Percentiles rank a stretch among this genome's conserved stretches.
phyloP scores from a whole-genome alignment of 2,888 invertebrate genomes.

The Ochropacha duplaris region DNA sequence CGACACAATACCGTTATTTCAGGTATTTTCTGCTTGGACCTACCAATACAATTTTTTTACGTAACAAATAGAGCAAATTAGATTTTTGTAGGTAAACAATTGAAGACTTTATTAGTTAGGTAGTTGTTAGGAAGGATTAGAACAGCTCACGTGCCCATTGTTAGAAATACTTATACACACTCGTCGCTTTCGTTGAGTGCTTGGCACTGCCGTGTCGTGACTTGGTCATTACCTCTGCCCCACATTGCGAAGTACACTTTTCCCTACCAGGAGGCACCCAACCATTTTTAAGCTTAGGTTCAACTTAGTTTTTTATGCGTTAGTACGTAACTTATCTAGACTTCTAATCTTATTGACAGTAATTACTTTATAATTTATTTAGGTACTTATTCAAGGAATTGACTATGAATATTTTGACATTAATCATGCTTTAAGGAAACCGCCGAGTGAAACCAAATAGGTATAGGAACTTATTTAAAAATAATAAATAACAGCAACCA shows the following conservation, averaged over 20 bases:
- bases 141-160: slow-evolving; percentile 25
- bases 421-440: too few species aligned
- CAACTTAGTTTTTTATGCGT: slow-evolving; percentile 29
- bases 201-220: slow-evolving; percentile 55
- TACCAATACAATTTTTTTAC: neutral
- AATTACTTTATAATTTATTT: too few species aligned
- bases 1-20: neutral
- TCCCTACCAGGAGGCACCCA: slow-evolving; percentile 33
- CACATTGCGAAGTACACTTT: slow-evolving; percentile 53
- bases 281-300: slow-evolving; percentile 28
- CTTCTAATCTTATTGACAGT: too few species aligned
- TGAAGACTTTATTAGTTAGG: slow-evolving; percentile 6
- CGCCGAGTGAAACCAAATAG: too few species aligned
- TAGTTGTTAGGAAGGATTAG: slow-evolving; percentile 10
- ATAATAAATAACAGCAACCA: too few species aligned
- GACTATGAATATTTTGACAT: too few species aligned
- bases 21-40: neutral
- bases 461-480: too few species aligned
- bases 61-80: slow-evolving; percentile 2
- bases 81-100: slow-evolving; percentile 2
- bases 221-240: slow-evolving; percentile 54
- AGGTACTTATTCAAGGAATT: too few species aligned
- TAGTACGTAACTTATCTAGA: too few species aligned
- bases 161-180: slow-evolving; percentile 13
- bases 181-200: slow-evolving; percentile 38